Evolutionary conservation across 2,113 vertebrate genomes (phyloP), one percentile per base, ranked within the genome.

Genomic region (Chlamydotis undulata): DNA sequence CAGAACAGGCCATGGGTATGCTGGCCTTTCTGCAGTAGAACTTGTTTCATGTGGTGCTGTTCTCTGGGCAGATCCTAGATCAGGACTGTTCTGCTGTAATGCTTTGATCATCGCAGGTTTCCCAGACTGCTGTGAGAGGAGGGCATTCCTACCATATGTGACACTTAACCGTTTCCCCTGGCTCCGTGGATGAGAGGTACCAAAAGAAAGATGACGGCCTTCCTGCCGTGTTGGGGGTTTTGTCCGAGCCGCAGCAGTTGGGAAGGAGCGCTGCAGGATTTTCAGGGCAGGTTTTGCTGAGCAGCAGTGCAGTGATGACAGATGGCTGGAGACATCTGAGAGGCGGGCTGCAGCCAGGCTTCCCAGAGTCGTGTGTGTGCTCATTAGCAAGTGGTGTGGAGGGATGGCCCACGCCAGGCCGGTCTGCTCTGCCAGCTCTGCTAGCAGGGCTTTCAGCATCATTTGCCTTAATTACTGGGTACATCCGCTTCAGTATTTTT

Each of bases 41-140:
- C 21, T 12, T 11, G 6, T 4, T 22, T 9, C 3, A 0, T 19
- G 49, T 2, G 0, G 2, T 5, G 49, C 70, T 35, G 56, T 37
- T 50, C 45, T 17, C 76, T 45, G 69, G 52, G 19, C 84, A 41
- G 68, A 33, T 31, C 50, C 68, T 3, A 2, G 26, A 0, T 4
- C 56, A 45, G 43, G 28, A 9, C 15, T 60, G 25, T 25, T 5
- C 25, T 25, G 0, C 22, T 25, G 56, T 1, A 21, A 4, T 6
- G 0, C 23, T 63, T 37, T 1, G 22, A 2, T 33, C 5, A 0
- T 4, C n/a, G 24, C 50, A 75, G 25, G 11, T 39, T 56, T 78
- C 73, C 41, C 82, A 33, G 68, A 6, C 1, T 7, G 50, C 4
- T 69, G 2, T 7, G 23, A 39, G 41, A 4, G 5, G 24, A 67